Base-by-base conservation (phyloP, 2,113 vertebrate genomes). In the Heterochromis multidens region DNA sequence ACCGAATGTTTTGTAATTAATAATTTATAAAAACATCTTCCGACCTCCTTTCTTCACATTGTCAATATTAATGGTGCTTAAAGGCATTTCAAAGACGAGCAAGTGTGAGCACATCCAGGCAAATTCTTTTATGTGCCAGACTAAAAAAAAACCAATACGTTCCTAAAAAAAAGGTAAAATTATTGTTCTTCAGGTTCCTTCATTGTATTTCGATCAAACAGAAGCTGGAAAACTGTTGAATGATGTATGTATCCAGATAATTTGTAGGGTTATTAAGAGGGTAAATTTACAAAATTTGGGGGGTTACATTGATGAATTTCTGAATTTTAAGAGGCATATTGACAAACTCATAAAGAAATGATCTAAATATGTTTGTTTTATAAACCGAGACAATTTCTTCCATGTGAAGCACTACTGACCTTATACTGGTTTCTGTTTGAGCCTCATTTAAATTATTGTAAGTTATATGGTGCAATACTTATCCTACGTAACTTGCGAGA, bases 111-210 rank as follows among this genome's bases (percentile, higher is more conserved):
- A 72, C 23, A 12, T 72, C 40, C 23, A 46, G 43, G 23, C 23
- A 46, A 67, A 43, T 14, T 19, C 23, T 1, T 67, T 10, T 19
- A 46, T 27, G 40, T 11, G 23, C 23, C 0, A 1, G 40, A 49
- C 0, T 16, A 12, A 72, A 49, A 23, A 46, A 6, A 67, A 33
- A 33, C 31, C 63, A 0, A 43, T 10, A 46, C 17, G 23, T 67
- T 27, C 4, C n/a, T 25, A 17, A 13, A 13, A 4, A 70, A 46
- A 70, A n/a, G n/a, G n/a, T n/a, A n/a, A n/a, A n/a, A n/a, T n/a
- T n/a, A n/a, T n/a, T n/a, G n/a, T n/a, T n/a, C n/a, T n/a, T n/a
- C n/a, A n/a, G n/a, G n/a, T n/a, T n/a, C n/a, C n/a, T 60, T 17
- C 25, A 60, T 59, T 59, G 14, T 59, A 59, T 59, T 3, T 59